Conservation (phyloP, 2,113 vertebrate species). For the Oryzias woworae region DNA sequence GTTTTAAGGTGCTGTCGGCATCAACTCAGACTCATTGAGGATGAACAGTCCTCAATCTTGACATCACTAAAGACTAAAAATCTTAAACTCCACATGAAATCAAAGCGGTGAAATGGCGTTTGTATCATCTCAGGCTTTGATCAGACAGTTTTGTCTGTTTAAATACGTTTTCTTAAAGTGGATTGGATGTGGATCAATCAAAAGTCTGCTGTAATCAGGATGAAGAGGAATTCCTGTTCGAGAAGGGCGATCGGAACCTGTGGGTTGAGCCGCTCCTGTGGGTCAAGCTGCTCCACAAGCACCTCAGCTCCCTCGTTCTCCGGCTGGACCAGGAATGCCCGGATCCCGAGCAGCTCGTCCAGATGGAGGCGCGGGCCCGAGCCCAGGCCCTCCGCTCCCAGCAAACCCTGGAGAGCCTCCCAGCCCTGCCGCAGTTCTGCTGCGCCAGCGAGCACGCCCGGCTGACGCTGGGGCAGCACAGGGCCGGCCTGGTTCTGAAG, state of each 20-base stretch:
- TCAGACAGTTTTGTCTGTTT: no score
- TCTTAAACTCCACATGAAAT: no score
- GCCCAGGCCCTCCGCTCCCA: conserved; percentile 46
- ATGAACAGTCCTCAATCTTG: no score
- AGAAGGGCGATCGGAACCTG: conserved; percentile 91
- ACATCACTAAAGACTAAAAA: no score
- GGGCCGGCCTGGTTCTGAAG: conserved; percentile 73
- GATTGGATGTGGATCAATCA: no score
- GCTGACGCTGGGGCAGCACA: conserved; percentile 78
- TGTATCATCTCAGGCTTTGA: no score
- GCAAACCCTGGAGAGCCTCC: conserved; percentile 73
- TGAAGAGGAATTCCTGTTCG: conserved; percentile 90
- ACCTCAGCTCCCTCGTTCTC: conserved; percentile 73
- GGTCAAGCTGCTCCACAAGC: conserved; percentile 77
- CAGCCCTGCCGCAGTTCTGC: conserved; percentile 82
- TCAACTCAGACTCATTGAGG: no score
- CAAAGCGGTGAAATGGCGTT: no score
- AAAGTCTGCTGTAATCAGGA: conserved; percentile 68
- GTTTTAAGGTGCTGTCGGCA: no score
- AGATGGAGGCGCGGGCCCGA: conserved; percentile 62
- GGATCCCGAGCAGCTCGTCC: conserved; percentile 16
- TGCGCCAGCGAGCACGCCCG: conserved; percentile 81
- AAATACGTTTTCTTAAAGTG: no score
- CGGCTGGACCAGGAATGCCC: conserved; percentile 9
- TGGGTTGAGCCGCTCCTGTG: conserved; percentile 90